Percentiles rank a stretch among this genome's conserved stretches.
These are phyloP conservation scores for Acipenser oxyrinchus DNA, from an alignment of 2,797 vertebrate genomes.

Conservation along the genomic window DNA sequence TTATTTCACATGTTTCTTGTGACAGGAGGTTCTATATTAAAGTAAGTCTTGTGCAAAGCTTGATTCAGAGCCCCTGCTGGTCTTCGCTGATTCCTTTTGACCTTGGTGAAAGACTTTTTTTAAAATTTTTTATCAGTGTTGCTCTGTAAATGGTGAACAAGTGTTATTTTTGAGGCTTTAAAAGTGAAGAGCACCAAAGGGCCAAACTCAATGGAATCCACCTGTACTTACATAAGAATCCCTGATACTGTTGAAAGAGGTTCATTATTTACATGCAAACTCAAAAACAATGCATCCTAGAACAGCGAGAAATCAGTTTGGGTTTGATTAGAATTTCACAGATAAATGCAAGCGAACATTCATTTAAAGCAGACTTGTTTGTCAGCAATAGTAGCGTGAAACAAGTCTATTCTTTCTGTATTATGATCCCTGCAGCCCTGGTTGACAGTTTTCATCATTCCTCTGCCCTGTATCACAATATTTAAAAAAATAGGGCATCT, in stretches of 20 bases:
- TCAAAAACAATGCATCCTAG: constrained; percentile 30
- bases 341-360: constrained; percentile 40
- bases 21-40: not conserved
- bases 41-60: not conserved
- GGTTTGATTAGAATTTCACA: constrained; percentile 43
- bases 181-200: too few species aligned
- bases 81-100: not conserved
- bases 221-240: constrained; percentile 30
- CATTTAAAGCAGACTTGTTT: constrained; percentile 33
- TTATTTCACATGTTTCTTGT: not conserved
- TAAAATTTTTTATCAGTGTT: too few species aligned
- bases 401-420: constrained; percentile 16
- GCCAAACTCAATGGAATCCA: constrained; percentile 15
- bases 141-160: too few species aligned
- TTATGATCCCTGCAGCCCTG: too few species aligned
- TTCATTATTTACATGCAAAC: constrained; percentile 42
- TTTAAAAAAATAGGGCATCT: too few species aligned
- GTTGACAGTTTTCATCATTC: too few species aligned
- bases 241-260: constrained; percentile 32
- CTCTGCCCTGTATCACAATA: too few species aligned
- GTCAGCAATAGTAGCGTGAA: constrained; percentile 21
- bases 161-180: not conserved
- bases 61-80: not conserved
- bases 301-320: constrained; percentile 32
- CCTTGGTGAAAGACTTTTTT: not conserved